A percentile compares a stretch with the other conserved stretches of the same genome.
Evolutionary conservation across 2,797 vertebrate genomes (phyloP).

Genomic region (Ctenopoma multispine): DNA sequence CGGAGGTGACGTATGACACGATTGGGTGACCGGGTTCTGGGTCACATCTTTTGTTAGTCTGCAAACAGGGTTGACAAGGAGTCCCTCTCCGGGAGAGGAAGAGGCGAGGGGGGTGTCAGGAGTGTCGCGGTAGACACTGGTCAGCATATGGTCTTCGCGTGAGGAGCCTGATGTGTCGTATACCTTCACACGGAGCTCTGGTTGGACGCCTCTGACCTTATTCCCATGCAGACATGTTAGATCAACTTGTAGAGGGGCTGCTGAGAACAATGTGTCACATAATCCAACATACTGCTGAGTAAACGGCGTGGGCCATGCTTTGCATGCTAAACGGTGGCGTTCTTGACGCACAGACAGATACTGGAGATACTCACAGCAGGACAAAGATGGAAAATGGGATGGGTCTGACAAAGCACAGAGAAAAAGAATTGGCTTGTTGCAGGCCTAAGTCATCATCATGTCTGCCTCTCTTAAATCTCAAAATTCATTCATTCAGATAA

Average conservation of each 20-base stretch:
- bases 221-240: constrained; percentile 48
- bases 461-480: not conserved
- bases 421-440: not conserved
- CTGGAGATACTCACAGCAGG: not conserved
- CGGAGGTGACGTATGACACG: constrained; percentile 48
- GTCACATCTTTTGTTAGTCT: constrained; percentile 73
- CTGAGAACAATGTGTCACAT: constrained; percentile 21
- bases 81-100: constrained; percentile 30
- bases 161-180: constrained; percentile 8
- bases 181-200: constrained; percentile 64
- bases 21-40: constrained; percentile 63
- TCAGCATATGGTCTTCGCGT: constrained; percentile 42
- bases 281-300: constrained; percentile 5
- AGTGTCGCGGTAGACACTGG: constrained; percentile 43
- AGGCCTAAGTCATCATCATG: no score
- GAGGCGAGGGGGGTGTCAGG: constrained; percentile 16
- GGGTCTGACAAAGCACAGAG: not conserved
- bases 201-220: constrained; percentile 58
- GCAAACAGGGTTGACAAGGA: constrained; percentile 53
- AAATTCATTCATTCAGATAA: no score
- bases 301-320: not conserved
- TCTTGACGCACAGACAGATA: not conserved
- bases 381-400: not conserved
- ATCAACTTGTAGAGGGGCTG: not conserved
- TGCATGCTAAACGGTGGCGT: not conserved